Percentiles rank a stretch among this genome's conserved stretches.
Evolutionary conservation across 2,888 invertebrate species (phyloP).

Genomic region (Ochlodes sylvanus): DNA sequence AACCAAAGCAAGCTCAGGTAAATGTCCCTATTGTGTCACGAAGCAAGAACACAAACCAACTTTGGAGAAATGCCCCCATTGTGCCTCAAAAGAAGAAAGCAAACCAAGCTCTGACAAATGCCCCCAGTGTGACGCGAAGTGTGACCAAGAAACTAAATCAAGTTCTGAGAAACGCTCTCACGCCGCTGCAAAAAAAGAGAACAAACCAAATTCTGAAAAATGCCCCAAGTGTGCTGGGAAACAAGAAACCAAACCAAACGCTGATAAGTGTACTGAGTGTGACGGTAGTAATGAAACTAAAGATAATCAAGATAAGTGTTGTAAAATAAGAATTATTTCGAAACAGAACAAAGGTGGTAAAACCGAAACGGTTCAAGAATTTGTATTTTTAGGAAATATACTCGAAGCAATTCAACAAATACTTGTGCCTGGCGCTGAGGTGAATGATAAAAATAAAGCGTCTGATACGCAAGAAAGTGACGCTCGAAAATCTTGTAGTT

Average conservation of each 20-base stretch:
- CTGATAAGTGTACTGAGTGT: background rate
- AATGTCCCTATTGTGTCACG: background rate
- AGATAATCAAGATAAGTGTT: conserved; percentile 23
- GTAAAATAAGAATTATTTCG: conserved; percentile 42
- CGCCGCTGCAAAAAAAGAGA: background rate
- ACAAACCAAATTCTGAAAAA: background rate
- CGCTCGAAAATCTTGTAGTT: conserved; percentile 19
- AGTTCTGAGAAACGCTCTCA: background rate
- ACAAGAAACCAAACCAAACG: background rate
- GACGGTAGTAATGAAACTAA: background rate
- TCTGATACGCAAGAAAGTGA: conserved; percentile 10
- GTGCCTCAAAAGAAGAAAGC: background rate
- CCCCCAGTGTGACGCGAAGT: background rate
- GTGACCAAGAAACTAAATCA: background rate
- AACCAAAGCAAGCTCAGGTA: background rate
- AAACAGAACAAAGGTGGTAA: conserved; percentile 35
- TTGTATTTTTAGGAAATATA: conserved; percentile 39
- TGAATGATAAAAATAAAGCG: conserved; percentile 9
- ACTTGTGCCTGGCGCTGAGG: conserved; percentile 23
- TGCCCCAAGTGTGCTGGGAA: background rate
- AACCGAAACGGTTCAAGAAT: conserved; percentile 26
- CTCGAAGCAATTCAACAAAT: conserved; percentile 42
- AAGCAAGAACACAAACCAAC: background rate
- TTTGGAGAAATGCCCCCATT: background rate
- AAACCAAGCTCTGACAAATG: background rate